A percentile compares a stretch with the other conserved stretches of the same genome.
These are phyloP conservation scores for Eucera pruinosa DNA, from an alignment of 2,888 invertebrate genomes.

Conservation along the genomic window DNA sequence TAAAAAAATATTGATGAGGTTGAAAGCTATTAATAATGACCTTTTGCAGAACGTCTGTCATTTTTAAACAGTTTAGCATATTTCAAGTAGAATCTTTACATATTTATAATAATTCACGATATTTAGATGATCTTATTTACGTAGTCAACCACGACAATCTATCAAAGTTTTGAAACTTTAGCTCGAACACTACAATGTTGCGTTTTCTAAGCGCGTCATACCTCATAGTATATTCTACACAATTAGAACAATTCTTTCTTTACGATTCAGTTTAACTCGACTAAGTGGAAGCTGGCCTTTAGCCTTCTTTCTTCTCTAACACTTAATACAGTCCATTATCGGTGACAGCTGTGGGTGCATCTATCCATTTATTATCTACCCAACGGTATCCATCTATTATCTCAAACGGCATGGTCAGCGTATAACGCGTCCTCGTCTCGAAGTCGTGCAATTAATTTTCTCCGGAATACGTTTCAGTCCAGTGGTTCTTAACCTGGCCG, in stretches of 20 bases:
- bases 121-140: too few species aligned
- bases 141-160: too few species aligned
- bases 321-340: constrained; percentile 65
- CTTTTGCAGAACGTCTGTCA: too few species aligned
- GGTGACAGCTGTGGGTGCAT: constrained; percentile 56
- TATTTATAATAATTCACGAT: too few species aligned
- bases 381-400: constrained; percentile 67
- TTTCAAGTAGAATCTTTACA: too few species aligned
- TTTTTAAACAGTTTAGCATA: too few species aligned
- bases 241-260: neutral
- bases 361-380: constrained; percentile 69
- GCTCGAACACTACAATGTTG: too few species aligned
- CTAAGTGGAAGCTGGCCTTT: neutral
- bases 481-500: constrained; percentile 37
- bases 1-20: too few species aligned
- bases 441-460: constrained; percentile 73
- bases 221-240: neutral
- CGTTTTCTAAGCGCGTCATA: neutral
- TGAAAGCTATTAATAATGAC: too few species aligned
- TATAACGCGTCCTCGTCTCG: constrained; percentile 51
- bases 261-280: constrained; percentile 44
- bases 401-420: constrained; percentile 60
- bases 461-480: constrained; percentile 58
- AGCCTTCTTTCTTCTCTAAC: constrained; percentile 55
- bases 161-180: too few species aligned